Conservation (phyloP, 2,113 vertebrate species). For the Sorex fumeus region DNA sequence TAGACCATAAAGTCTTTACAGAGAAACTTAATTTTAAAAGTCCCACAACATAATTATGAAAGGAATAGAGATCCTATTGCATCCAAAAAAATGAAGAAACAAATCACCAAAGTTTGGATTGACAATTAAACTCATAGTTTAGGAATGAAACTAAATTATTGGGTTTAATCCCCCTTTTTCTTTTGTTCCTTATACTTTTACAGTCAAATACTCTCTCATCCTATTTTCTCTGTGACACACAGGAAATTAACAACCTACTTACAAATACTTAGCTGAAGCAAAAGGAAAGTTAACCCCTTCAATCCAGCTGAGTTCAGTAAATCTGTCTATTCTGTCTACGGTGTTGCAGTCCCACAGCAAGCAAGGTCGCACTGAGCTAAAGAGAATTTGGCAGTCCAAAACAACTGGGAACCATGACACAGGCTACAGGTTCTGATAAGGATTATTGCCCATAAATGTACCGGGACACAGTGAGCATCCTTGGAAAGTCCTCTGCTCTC, state of each 20-base stretch:
- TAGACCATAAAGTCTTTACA: background rate
- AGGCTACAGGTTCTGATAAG: background rate
- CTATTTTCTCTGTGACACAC: background rate
- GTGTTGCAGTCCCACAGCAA: constrained; percentile 53
- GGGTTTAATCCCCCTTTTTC: background rate
- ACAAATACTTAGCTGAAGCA: constrained; percentile 38
- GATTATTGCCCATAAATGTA: background rate
- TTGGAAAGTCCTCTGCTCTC: background rate
- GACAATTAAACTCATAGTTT: background rate
- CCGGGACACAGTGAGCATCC: background rate
- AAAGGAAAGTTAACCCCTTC: constrained; percentile 34
- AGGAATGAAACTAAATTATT: background rate
- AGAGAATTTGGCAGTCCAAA: constrained; percentile 31
- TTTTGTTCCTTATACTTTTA: constrained; percentile 29
- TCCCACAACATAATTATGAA: background rate
- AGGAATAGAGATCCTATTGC: background rate
- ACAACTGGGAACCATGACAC: background rate
- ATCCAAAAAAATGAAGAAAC: background rate
- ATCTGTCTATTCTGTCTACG: constrained; percentile 22
- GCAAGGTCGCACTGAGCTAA: background rate
- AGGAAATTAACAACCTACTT: constrained; percentile 7
- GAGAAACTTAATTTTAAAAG: constrained; percentile 60
- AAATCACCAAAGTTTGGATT: constrained; percentile 3
- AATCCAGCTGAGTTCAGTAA: constrained; percentile 20
- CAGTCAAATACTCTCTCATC: background rate